phyloP scores from a whole-genome alignment of 2,888 invertebrate genomes.

The Dione vanillae region DNA sequence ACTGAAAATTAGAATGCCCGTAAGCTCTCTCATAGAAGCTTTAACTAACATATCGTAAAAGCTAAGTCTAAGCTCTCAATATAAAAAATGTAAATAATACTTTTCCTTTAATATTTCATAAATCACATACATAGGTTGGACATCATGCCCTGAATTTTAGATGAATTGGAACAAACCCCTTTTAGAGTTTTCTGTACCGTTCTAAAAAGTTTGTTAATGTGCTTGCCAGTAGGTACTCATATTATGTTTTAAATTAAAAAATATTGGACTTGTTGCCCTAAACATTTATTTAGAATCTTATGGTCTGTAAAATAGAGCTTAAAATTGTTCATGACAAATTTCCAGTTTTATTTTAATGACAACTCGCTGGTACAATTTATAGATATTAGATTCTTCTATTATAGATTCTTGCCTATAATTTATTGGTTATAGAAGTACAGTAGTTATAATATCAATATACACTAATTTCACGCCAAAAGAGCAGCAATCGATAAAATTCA shows the following conservation, averaged over 20 bases:
- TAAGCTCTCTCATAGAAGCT: too few species aligned
- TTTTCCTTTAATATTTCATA: constrained; percentile 1
- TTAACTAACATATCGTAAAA: too few species aligned
- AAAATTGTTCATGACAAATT: background rate
- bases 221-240: constrained; percentile 56
- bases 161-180: constrained; percentile 62
- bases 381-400: constrained; percentile 34
- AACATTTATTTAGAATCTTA: constrained; percentile 13
- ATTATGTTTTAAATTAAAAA: constrained; percentile 51
- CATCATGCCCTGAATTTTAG: constrained; percentile 65
- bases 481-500: too few species aligned
- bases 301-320: background rate
- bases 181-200: constrained; percentile 59
- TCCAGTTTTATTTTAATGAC: constrained; percentile 35
- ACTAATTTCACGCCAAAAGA: too few species aligned
- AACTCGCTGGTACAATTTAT: constrained; percentile 33
- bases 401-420: background rate
- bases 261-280: constrained; percentile 1
- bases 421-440: background rate
- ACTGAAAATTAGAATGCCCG: too few species aligned
- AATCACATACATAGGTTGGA: constrained; percentile 41
- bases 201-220: constrained; percentile 60
- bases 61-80: too few species aligned
- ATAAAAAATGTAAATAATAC: background rate
- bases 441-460: too few species aligned